Evolutionary conservation across 2,797 vertebrate species (phyloP).

Genomic region (Pseudochirops cupreus): DNA sequence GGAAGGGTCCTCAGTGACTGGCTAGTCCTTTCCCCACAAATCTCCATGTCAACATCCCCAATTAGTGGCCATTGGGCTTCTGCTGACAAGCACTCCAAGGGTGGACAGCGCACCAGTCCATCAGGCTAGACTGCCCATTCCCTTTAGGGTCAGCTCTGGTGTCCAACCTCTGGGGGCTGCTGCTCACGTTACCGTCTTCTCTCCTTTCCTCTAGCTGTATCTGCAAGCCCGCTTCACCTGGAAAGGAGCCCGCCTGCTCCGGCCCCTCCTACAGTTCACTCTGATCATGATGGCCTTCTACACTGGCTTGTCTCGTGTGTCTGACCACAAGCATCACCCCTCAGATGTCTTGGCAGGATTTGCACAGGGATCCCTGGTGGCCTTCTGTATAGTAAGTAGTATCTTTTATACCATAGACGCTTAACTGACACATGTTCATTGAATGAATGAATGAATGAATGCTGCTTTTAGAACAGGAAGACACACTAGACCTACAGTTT

Average conservation of each 20-base stretch:
- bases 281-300: constrained; percentile 99
- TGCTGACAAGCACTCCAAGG: not conserved
- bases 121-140: too few species aligned
- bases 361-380: constrained; percentile 97
- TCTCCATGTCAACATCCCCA: too few species aligned
- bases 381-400: constrained; percentile 97
- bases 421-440: constrained; percentile 31
- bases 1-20: not conserved
- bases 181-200: not conserved
- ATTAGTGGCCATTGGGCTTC: not conserved
- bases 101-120: too few species aligned
- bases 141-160: not conserved
- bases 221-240: constrained; percentile 99
- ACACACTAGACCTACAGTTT: not conserved
- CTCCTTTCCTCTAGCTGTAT: constrained; percentile 90
- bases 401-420: not conserved
- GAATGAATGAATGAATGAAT: constrained; percentile 32
- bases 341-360: constrained; percentile 97
- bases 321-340: constrained; percentile 99
- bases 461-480: not conserved
- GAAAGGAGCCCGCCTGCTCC: constrained; percentile 97
- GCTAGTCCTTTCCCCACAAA: not conserved
- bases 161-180: not conserved
- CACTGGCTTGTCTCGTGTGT: constrained; percentile 96
- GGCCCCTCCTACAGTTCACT: constrained; percentile 98